phyloP scores from a whole-genome alignment of 2,888 invertebrate genomes.

The Coremacera marginata region DNA sequence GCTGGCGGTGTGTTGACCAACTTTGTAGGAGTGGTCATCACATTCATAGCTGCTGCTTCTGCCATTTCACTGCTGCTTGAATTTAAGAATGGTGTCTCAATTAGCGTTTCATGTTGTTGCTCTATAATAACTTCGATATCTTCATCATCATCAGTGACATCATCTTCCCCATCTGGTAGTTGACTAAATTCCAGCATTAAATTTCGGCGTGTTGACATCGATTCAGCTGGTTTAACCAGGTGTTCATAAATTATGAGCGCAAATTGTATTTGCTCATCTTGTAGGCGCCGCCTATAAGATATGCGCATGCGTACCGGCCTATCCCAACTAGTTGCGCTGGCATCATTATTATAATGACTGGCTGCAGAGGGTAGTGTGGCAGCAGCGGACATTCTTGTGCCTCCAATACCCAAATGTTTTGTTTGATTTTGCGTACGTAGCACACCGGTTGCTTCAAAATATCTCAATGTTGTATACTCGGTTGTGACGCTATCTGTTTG shows the following conservation, averaged over 20 bases:
- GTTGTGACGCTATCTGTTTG: neutral
- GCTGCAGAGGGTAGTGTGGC: neutral
- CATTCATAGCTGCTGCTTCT: constrained; percentile 15
- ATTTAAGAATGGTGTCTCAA: constrained; percentile 2
- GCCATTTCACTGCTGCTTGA: neutral
- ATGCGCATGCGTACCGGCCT: constrained; percentile 56
- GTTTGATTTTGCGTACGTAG: constrained; percentile 44
- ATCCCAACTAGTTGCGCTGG: constrained; percentile 48
- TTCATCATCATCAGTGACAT: constrained; percentile 31
- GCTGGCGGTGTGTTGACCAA: constrained; percentile 48
- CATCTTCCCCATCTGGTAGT: constrained; percentile 36
- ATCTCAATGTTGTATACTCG: constrained; percentile 50
- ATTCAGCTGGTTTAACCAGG: constrained; percentile 36
- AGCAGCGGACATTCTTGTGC: constrained; percentile 25
- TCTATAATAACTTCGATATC: constrained; percentile 42
- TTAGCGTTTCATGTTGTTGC: neutral
- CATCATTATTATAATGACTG: neutral
- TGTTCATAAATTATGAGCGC: constrained; percentile 60
- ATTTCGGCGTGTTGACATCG: constrained; percentile 51
- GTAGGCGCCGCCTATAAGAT: constrained; percentile 57
- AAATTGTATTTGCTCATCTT: constrained; percentile 57
- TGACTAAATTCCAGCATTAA: constrained; percentile 57
- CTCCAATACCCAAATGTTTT: constrained; percentile 35
- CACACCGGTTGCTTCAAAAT: constrained; percentile 51
- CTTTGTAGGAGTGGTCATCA: constrained; percentile 51